Evolutionary conservation across 2,888 invertebrate genomes (phyloP).

Genomic region (Patella caerulea): DNA sequence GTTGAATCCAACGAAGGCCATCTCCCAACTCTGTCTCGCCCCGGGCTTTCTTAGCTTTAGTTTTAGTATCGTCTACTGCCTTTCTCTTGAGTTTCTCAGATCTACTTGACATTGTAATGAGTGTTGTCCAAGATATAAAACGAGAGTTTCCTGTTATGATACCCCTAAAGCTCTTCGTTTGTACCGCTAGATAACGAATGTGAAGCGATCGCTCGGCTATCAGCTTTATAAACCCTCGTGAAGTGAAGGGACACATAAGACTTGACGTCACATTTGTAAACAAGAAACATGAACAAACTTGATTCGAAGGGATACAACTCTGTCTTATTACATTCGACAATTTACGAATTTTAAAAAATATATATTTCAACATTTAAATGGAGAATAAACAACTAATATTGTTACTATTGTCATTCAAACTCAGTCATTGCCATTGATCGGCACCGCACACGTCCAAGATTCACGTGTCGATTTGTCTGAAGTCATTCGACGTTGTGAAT

Average conservation of each 20-base stretch:
- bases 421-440: no score
- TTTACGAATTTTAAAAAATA: no score
- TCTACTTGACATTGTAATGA: constrained; percentile 40
- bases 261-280: constrained; percentile 24
- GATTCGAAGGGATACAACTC: constrained; percentile 21
- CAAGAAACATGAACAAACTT: constrained; percentile 13
- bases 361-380: no score
- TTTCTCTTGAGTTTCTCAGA: constrained; percentile 77
- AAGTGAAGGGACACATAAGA: constrained; percentile 4
- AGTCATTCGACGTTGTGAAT: no score
- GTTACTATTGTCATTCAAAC: no score
- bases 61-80: constrained; percentile 68
- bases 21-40: constrained; percentile 62
- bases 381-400: no score
- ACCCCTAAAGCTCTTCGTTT: no score
- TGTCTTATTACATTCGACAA: neutral
- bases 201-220: neutral
- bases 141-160: no score
- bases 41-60: constrained; percentile 57
- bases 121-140: neutral
- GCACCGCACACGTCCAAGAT: no score
- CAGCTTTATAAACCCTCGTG: constrained; percentile 14
- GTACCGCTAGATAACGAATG: no score
- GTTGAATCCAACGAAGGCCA: constrained; percentile 55
- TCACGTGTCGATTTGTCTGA: no score